Percentiles rank a stretch among this genome's conserved stretches.
These are phyloP conservation scores for Dasyprocta punctata DNA, from an alignment of 2,113 vertebrate species.

Conservation along the genomic window DNA sequence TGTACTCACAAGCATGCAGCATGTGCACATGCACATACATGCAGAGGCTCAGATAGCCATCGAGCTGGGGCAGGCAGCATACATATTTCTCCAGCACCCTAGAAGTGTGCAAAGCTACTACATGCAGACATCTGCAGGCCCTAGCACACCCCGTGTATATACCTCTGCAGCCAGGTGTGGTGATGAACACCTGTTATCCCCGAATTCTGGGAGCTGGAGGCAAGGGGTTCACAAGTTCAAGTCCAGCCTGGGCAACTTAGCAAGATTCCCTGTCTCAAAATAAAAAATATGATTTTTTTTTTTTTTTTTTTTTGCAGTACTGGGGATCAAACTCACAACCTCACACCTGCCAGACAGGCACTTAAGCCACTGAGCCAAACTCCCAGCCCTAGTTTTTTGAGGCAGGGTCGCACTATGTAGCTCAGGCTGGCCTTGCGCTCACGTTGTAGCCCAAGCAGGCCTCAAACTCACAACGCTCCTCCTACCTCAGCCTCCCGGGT, in stretches of 20 bases:
- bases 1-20: not conserved
- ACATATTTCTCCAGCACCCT: not conserved
- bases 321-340: too few species aligned
- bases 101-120: not conserved
- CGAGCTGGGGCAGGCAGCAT: not conserved
- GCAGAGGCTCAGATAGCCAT: not conserved
- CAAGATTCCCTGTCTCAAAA: not conserved
- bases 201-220: not conserved
- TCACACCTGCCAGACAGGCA: too few species aligned
- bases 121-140: not conserved
- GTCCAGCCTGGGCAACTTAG: not conserved
- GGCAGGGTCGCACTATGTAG: too few species aligned
- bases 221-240: not conserved
- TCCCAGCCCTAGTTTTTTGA: too few species aligned
- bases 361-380: too few species aligned
- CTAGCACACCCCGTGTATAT: not conserved
- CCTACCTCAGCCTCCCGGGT: too few species aligned
- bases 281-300: not conserved
- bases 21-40: fast-evolving
- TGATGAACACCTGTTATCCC: not conserved
- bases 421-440: too few species aligned
- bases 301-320: too few species aligned
- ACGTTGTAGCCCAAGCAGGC: too few species aligned
- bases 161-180: not conserved
- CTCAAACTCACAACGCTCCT: too few species aligned